phyloP scores from a whole-genome alignment of 1,140 invertebrate species.

The Drosophila burlai region DNA sequence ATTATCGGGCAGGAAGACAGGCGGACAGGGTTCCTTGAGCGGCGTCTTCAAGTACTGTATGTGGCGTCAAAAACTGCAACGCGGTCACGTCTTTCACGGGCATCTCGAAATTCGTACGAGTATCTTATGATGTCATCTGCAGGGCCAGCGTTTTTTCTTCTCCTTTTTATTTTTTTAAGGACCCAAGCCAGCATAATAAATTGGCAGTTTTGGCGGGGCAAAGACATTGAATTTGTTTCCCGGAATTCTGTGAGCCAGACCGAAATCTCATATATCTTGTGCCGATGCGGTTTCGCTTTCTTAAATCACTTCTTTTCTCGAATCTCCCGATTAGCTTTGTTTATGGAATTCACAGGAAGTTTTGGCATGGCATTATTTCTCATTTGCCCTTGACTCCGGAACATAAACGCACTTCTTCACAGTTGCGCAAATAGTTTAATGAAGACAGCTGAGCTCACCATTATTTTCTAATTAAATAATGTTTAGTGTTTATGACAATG shows the following conservation, averaged over 20 bases:
- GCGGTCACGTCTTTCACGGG: conserved; percentile 60
- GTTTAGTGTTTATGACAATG: conserved; percentile 31
- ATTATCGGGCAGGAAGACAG: conserved; percentile 40
- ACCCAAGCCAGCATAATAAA: conserved; percentile 57
- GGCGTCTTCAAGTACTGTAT: conserved; percentile 57
- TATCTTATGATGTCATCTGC: conserved; percentile 64
- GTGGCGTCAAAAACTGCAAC: conserved; percentile 47
- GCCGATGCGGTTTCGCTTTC: conserved; percentile 34
- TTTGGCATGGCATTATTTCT: not conserved
- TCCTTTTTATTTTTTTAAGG: conserved; percentile 15
- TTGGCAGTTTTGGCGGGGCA: conserved; percentile 49
- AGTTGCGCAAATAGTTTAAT: conserved; percentile 37
- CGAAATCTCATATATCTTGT: conserved; percentile 40
- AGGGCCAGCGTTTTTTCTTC: not conserved
- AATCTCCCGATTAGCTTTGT: conserved; percentile 22
- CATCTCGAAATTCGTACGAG: conserved; percentile 15
- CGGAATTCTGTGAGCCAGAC: conserved; percentile 48
- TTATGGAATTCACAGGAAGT: conserved; percentile 30
- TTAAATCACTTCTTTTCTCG: not conserved
- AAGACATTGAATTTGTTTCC: conserved; percentile 63
- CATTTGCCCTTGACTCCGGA: conserved; percentile 18
- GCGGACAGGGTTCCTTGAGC: conserved; percentile 44
- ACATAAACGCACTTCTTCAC: conserved; percentile 32
- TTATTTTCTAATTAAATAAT: conserved; percentile 37
- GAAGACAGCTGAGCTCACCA: conserved; percentile 19